Conservation (phyloP, 2,113 vertebrate genomes). For the Gopherus flavomarginatus region DNA sequence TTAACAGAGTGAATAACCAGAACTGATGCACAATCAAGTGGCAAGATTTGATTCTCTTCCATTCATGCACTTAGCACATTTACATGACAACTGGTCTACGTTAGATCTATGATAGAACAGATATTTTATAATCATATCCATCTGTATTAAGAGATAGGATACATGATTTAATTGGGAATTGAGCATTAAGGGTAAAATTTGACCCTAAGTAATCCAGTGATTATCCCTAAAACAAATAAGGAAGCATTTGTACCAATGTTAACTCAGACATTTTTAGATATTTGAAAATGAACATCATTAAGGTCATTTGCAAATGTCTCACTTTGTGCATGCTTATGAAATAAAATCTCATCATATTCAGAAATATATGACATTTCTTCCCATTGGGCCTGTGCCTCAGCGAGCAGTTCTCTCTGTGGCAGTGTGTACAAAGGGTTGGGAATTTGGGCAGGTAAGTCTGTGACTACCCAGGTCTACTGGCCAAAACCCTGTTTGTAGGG, state of each 20-base stretch:
- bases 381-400: background rate
- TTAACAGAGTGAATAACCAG: conserved; percentile 8
- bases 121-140: conserved; percentile 6
- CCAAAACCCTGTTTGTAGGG: background rate
- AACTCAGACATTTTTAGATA: background rate
- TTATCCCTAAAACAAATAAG: conserved; percentile 38
- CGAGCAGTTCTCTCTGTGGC: background rate
- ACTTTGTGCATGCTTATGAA: background rate
- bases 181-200: conserved; percentile 31
- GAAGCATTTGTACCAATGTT: conserved; percentile 16
- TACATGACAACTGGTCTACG: background rate
- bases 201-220: conserved; percentile 36
- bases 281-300: background rate
- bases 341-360: conserved; percentile 17
- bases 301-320: conserved; percentile 23
- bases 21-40: conserved; percentile 35
- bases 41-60: conserved; percentile 16
- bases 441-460: accelerated
- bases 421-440: background rate
- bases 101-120: background rate
- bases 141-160: background rate
- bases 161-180: background rate
- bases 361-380: conserved; percentile 10
- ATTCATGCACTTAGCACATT: conserved; percentile 32
- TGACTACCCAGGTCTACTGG: background rate